phyloP scores from a whole-genome alignment of 2,113 vertebrate species.

The Ictalurus furcatus region DNA sequence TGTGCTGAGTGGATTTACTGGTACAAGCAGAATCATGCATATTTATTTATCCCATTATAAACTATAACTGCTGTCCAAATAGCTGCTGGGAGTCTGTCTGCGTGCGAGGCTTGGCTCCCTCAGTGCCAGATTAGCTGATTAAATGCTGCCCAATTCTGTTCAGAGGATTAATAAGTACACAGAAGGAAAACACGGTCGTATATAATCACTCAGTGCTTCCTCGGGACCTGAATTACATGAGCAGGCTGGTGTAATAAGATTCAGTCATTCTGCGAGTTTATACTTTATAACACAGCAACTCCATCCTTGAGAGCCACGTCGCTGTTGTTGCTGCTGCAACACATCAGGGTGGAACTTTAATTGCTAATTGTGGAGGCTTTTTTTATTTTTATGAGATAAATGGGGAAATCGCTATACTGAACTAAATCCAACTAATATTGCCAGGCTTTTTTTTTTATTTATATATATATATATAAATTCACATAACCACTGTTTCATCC shows the following conservation, averaged over 20 bases:
- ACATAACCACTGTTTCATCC: neutral
- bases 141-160: slow-evolving; percentile 48
- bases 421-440: neutral
- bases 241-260: slow-evolving; percentile 15
- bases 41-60: slow-evolving; percentile 46
- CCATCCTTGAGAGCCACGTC: neutral
- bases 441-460: too few species aligned
- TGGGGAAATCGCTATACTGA: neutral
- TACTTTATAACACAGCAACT: neutral
- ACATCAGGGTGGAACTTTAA: neutral
- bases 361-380: neutral
- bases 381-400: slow-evolving; percentile 2
- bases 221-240: slow-evolving; percentile 26
- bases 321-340: neutral
- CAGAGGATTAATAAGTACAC: slow-evolving; percentile 43
- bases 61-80: slow-evolving; percentile 41
- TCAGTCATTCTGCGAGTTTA: slow-evolving; percentile 3
- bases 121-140: slow-evolving; percentile 42
- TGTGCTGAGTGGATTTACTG: slow-evolving; percentile 24
- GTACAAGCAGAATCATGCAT: slow-evolving; percentile 1
- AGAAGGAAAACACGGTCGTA: slow-evolving; percentile 2
- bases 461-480: neutral
- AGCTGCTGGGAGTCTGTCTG: slow-evolving; percentile 25
- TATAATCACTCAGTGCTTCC: slow-evolving; percentile 19
- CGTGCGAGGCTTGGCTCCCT: slow-evolving; percentile 25